Base-by-base conservation (phyloP, 2,888 invertebrate genomes). In the Dusona sp. region DNA sequence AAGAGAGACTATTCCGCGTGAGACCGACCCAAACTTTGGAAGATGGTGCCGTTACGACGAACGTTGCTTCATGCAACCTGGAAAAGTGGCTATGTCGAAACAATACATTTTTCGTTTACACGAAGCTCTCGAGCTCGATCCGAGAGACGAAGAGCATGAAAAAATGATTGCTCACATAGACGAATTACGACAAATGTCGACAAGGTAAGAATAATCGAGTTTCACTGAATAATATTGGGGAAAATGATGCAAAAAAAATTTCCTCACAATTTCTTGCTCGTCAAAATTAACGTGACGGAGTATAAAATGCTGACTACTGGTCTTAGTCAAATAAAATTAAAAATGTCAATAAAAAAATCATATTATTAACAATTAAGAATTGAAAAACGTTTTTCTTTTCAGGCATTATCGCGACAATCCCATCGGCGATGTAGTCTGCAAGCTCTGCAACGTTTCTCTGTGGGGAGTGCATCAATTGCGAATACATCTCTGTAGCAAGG, bases 401-500 rank as follows among this genome's bases (percentile, higher is more conserved):
- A 86, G 86, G 22, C 78, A 86, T 81, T 81, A 73, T 79, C 86
- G 83, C 19, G 85, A 65, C 77, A 68, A 85, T 83, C 86, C 42
- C 73, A 88, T 72, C 83, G 87, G 85, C 38, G 92, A 94, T 77
- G 89, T 95, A 54, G 45, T 84, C 2, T 96, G 96, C 92, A 94
- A 94, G 89, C 91, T 96, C 38, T 96, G 96, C 91, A 90, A 92
- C 33, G 93, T 94, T 0, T 89, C 89, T 13, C 90, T 95, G 0
- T 92, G 93, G 93, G 93, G 95, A 7, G 89, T 95, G 51, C 94
- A 94, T 81, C 92, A 94, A 2, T 94, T 96, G 93, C 95, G 96
- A 80, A 94, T 94, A 42, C 96, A 96, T 88, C 94, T 96, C 19
- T 95, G 94, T 89, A 95, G 95, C 77, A 92, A 92, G 86, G 91